Conservation (phyloP, 2,888 invertebrate genomes). For the Patella caerulea region DNA sequence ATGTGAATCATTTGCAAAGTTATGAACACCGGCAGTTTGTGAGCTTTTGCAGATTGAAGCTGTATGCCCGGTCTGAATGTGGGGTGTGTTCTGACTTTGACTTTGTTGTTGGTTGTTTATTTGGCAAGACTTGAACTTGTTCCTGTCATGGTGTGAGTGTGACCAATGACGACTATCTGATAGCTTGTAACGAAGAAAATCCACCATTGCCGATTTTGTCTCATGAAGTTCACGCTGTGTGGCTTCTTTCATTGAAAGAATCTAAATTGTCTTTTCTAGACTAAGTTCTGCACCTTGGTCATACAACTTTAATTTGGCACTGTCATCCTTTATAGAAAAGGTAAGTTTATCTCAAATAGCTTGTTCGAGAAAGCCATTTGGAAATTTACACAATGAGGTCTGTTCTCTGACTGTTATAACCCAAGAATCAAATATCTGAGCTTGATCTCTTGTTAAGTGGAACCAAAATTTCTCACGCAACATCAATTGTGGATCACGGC, state of each 20-base stretch:
- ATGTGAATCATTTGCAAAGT: neutral
- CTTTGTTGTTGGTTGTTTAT: neutral
- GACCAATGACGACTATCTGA: neutral
- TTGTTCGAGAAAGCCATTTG: neutral
- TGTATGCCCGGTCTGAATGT: neutral
- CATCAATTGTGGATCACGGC: neutral
- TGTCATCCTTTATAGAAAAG: neutral
- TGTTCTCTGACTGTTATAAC: neutral
- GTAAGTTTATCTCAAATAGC: neutral
- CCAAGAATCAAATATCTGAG: neutral
- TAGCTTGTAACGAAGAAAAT: neutral
- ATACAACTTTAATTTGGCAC: neutral
- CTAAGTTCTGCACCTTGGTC: neutral
- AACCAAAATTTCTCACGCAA: neutral
- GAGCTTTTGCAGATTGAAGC: conserved; percentile 5
- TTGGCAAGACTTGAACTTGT: neutral
- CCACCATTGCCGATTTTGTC: neutral
- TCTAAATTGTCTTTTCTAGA: neutral
- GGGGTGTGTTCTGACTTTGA: neutral
- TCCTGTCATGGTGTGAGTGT: neutral
- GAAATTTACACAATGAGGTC: neutral
- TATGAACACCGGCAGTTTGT: neutral
- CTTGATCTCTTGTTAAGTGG: neutral
- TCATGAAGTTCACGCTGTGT: neutral
- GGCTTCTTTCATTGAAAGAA: neutral